phyloP scores from a whole-genome alignment of 2,888 invertebrate genomes.

The Griposia aprilina region DNA sequence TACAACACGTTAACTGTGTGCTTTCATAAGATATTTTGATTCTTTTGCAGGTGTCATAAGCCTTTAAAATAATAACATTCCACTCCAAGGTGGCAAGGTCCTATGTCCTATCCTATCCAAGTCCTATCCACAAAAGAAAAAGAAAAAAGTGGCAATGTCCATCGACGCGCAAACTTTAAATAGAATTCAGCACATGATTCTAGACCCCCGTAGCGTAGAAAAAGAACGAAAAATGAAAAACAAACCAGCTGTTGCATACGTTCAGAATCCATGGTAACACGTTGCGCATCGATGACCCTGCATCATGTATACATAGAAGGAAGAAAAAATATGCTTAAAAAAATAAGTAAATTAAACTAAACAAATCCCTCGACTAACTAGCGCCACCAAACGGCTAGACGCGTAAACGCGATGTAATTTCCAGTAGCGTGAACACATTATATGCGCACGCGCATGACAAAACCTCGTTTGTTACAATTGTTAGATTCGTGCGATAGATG shows the following conservation, averaged over 20 bases:
- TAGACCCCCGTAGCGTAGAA: too few species aligned
- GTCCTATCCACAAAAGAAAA: too few species aligned
- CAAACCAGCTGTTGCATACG: too few species aligned
- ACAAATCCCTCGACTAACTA: slow-evolving; percentile 46
- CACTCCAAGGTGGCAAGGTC: too few species aligned
- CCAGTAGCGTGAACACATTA: slow-evolving; percentile 57
- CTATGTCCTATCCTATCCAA: too few species aligned
- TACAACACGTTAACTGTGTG: neutral
- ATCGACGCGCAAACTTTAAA: too few species aligned
- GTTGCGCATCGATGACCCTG: too few species aligned
- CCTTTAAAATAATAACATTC: neutral
- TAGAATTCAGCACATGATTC: too few species aligned
- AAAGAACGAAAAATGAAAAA: too few species aligned
- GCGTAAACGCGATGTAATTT: slow-evolving; percentile 55
- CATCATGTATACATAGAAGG: too few species aligned
- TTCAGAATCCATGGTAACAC: too few species aligned
- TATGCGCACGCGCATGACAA: slow-evolving; percentile 63
- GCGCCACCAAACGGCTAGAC: slow-evolving; percentile 74
- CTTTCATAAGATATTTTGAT: neutral
- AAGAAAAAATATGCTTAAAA: neutral
- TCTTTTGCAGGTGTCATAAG: neutral
- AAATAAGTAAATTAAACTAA: neutral
- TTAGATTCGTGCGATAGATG: slow-evolving; percentile 69
- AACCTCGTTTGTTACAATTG: slow-evolving; percentile 62
- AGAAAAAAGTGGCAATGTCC: too few species aligned